Conservation (phyloP, 2,888 invertebrate species). For the Cheilosia variabilis region DNA sequence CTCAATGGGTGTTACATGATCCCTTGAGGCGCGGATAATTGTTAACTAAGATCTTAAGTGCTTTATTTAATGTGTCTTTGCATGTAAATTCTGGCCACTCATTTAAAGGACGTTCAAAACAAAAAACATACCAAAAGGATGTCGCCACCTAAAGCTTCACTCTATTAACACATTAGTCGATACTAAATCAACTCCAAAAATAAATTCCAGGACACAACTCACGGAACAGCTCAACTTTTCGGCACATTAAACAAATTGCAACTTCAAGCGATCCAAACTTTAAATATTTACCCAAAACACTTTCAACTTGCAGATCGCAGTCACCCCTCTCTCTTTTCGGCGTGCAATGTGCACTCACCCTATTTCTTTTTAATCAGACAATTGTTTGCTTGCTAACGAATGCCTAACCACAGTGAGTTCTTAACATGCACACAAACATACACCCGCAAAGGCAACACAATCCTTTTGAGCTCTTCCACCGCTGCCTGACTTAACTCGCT, state of each 20-base stretch:
- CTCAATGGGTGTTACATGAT: too few relatives aligned
- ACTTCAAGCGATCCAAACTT: slow-evolving; percentile 8
- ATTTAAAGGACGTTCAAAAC: too few relatives aligned
- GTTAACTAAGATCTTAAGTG: too few relatives aligned
- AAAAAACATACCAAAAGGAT: too few relatives aligned
- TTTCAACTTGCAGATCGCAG: neutral
- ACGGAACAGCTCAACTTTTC: neutral
- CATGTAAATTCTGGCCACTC: too few relatives aligned
- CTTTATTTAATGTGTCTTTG: too few relatives aligned
- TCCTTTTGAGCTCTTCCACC: slow-evolving; percentile 48
- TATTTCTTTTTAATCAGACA: slow-evolving; percentile 60
- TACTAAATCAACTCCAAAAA: too few relatives aligned
- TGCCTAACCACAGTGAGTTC: slow-evolving; percentile 49
- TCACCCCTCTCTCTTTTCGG: neutral
- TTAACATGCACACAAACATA: slow-evolving; percentile 25
- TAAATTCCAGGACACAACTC: neutral
- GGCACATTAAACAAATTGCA: slow-evolving; percentile 13
- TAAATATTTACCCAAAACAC: slow-evolving; percentile 12
- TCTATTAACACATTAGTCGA: too few relatives aligned
- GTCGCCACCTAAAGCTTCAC: too few relatives aligned
- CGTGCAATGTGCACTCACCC: neutral
- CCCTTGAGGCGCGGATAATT: too few relatives aligned
- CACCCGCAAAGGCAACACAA: slow-evolving; percentile 38
- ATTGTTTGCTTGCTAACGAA: slow-evolving; percentile 62
- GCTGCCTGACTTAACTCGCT: slow-evolving; percentile 25